A percentile compares a stretch with the other conserved stretches of the same genome.
Evolutionary conservation across 2,113 vertebrate species (phyloP).

Genomic region (Malurus alboscapulatus): DNA sequence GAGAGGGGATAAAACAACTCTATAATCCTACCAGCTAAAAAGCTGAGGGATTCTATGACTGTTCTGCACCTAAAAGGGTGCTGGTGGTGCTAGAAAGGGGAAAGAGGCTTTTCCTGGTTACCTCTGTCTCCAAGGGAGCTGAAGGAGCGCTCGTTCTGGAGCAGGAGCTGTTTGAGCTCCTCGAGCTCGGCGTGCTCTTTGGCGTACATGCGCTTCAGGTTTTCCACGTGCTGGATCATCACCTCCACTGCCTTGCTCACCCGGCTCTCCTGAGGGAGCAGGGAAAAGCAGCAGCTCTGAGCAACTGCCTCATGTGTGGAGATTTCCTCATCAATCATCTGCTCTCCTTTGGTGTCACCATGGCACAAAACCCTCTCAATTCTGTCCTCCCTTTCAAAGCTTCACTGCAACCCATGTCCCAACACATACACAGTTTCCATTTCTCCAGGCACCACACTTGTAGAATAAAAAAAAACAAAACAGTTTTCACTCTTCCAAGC

Average conservation of each 20-base stretch:
- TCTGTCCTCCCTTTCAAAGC: neutral
- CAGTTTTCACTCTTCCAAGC: neutral
- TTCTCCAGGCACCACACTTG: neutral
- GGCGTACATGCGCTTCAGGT: constrained; percentile 90
- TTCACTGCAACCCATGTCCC: neutral
- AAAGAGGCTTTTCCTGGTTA: constrained; percentile 7
- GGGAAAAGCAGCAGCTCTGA: neutral
- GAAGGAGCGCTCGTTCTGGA: constrained; percentile 86
- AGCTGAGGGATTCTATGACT: neutral
- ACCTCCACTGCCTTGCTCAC: constrained; percentile 94
- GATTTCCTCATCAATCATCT: no score
- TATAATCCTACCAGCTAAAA: neutral
- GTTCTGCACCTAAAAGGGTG: neutral
- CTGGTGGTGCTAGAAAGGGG: neutral
- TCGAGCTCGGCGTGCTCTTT: constrained; percentile 91
- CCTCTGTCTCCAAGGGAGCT: constrained; percentile 71
- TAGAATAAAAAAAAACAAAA: neutral
- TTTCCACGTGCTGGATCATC: constrained; percentile 98
- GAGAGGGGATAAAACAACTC: no score
- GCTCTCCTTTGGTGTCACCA: neutral
- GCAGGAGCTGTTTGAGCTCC: constrained; percentile 85
- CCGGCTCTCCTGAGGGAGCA: constrained; percentile 81
- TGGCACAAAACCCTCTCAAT: neutral
- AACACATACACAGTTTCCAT: neutral
- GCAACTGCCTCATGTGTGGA: neutral